Percentiles rank a stretch among this genome's conserved stretches.
Conservation (phyloP, 2,113 vertebrate genomes). For the Deroptyus accipitrinus region DNA sequence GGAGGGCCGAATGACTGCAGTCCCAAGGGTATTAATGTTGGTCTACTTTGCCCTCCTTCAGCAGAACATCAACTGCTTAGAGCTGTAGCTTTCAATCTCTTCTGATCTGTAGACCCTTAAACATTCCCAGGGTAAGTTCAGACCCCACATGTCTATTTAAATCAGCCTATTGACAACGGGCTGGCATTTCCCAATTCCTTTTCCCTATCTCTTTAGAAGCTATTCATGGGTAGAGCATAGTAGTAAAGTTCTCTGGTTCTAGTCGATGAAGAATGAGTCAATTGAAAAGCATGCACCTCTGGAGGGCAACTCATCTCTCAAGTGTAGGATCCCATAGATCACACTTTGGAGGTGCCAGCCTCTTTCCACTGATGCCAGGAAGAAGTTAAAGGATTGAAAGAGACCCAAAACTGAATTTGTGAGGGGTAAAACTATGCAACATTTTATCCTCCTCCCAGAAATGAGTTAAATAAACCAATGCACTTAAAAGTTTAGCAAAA, state of each 20-base stretch:
- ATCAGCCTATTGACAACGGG: neutral
- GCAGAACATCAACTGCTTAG: neutral
- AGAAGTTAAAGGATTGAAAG: neutral
- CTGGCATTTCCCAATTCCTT: neutral
- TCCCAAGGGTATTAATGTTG: neutral
- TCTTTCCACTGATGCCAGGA: neutral
- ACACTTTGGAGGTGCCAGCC: rapidly evolving
- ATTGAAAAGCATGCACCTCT: neutral
- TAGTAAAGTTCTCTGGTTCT: neutral
- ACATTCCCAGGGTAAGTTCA: neutral
- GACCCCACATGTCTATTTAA: neutral
- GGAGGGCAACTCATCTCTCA: neutral
- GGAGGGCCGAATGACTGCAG: neutral
- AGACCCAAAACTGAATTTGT: neutral
- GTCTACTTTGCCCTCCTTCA: neutral
- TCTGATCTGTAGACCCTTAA: neutral
- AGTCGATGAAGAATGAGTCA: neutral
- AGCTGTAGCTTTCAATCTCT: neutral
- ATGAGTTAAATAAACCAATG: neutral
- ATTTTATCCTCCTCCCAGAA: neutral
- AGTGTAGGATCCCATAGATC: rapidly evolving
- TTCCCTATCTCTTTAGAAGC: neutral
- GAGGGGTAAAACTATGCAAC: neutral
- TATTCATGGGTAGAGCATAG: neutral
- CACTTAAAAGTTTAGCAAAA: neutral